Evolutionary conservation across 2,113 vertebrate species (phyloP).

Genomic region (Pedionomus torquatus): DNA sequence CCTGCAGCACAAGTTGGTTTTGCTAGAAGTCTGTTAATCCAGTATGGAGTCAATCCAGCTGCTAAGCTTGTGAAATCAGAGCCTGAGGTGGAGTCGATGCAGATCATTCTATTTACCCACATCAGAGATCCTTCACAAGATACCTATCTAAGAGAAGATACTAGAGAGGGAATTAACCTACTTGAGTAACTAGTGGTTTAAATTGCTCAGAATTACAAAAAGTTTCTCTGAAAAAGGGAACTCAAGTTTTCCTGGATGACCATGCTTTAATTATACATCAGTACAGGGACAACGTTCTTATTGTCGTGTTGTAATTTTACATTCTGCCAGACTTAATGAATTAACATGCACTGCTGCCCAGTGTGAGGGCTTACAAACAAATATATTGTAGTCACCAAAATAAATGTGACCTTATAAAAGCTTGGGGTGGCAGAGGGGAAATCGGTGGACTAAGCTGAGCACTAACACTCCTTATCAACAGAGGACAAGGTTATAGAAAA

Average conservation of each 20-base stretch:
- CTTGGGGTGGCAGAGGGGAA: neutral
- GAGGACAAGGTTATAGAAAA: constrained; percentile 41
- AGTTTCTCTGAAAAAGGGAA: neutral
- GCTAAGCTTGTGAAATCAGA: constrained; percentile 32
- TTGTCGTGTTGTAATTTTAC: neutral
- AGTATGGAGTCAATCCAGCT: neutral
- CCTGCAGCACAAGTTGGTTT: neutral
- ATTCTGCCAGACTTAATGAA: neutral
- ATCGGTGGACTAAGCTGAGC: neutral
- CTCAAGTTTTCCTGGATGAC: neutral
- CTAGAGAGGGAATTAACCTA: neutral
- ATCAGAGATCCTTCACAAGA: constrained; percentile 25
- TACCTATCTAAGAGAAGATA: neutral
- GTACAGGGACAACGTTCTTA: neutral
- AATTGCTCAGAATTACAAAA: neutral
- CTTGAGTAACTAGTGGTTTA: neutral
- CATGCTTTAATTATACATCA: neutral
- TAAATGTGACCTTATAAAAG: neutral
- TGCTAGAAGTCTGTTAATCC: constrained; percentile 25
- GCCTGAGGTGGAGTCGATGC: constrained; percentile 2
- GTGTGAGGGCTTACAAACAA: neutral
- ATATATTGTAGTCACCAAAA: neutral
- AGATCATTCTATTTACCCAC: neutral
- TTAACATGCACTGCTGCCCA: neutral
- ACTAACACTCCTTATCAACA: constrained; percentile 42